Conservation (phyloP, 2,888 invertebrate species). For the Fragum sueziense region DNA sequence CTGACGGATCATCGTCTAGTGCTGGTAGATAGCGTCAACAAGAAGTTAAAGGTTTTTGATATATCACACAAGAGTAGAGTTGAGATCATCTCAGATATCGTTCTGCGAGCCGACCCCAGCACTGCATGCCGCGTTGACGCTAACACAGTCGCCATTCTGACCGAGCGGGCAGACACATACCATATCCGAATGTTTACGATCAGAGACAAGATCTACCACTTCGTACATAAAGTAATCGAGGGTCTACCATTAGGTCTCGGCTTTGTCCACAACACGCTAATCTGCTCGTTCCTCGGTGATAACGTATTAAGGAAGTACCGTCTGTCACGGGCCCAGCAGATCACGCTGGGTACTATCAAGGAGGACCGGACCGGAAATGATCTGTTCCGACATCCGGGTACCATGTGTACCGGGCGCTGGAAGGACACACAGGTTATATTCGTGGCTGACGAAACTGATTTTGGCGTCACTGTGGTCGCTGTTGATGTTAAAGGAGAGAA, state of each 20-base stretch:
- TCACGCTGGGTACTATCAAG: conserved; percentile 35
- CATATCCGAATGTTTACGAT: conserved; percentile 57
- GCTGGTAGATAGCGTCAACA: conserved; percentile 50
- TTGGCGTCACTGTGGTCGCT: conserved; percentile 45
- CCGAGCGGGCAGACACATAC: conserved; percentile 46
- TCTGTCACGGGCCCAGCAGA: conserved; percentile 49
- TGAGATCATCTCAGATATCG: conserved; percentile 50
- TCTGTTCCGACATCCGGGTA: conserved; percentile 50
- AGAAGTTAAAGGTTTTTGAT: conserved; percentile 58
- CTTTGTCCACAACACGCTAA: conserved; percentile 46
- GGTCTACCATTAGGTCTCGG: conserved; percentile 48
- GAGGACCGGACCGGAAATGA: conserved; percentile 53
- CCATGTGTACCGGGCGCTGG: conserved; percentile 37
- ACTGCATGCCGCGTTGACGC: conserved; percentile 52
- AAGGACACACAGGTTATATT: conserved; percentile 36
- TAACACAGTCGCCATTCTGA: conserved; percentile 48
- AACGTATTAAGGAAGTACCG: conserved; percentile 44
- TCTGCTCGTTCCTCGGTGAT: conserved; percentile 46
- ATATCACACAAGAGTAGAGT: conserved; percentile 56
- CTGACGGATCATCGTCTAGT: conserved; percentile 46
- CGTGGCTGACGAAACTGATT: conserved; percentile 57
- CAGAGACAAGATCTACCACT: conserved; percentile 51
- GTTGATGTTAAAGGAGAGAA: conserved; percentile 41
- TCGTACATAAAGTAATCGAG: conserved; percentile 48
- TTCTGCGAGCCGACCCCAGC: conserved; percentile 45